Evolutionary conservation across 2,888 invertebrate species (phyloP).

Genomic region (Tuberolachnus salignus): DNA sequence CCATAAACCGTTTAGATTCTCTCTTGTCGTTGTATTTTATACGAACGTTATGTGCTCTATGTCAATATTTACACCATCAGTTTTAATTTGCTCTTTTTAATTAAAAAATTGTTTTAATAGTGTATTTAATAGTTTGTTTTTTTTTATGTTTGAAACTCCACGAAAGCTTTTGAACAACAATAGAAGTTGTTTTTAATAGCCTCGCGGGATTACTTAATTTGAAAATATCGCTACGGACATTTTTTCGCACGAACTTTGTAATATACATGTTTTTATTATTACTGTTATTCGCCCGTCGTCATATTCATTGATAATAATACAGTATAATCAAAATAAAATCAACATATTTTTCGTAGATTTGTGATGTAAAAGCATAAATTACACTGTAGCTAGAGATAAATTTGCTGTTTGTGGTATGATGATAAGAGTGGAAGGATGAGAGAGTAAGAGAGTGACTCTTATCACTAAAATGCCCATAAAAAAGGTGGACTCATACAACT

Average conservation of each 20-base stretch:
- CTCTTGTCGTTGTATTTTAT: not conserved
- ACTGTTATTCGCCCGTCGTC: not conserved
- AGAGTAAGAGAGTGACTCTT: too few species aligned
- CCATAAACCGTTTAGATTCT: not conserved
- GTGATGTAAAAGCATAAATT: too few species aligned
- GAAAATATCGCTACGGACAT: constrained; percentile 10
- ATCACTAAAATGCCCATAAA: too few species aligned
- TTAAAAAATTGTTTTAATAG: constrained; percentile 45
- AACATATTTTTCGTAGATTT: too few species aligned
- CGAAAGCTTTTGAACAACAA: constrained; percentile 46
- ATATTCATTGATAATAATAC: not conserved
- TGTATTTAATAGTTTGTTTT: constrained; percentile 44
- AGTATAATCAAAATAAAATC: too few species aligned
- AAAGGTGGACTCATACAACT: too few species aligned
- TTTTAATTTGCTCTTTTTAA: constrained; percentile 50
- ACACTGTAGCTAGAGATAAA: too few species aligned
- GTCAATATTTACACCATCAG: constrained; percentile 35
- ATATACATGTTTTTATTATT: not conserved
- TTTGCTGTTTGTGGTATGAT: too few species aligned
- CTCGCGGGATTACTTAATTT: constrained; percentile 41
- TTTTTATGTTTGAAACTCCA: constrained; percentile 21
- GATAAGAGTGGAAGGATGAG: too few species aligned
- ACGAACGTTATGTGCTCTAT: not conserved
- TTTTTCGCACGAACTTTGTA: constrained; percentile 8
- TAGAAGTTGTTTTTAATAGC: constrained; percentile 39